Percentiles rank a stretch among this genome's conserved stretches.
phyloP scores from a whole-genome alignment of 2,888 invertebrate species.

The Ophion costatus region DNA sequence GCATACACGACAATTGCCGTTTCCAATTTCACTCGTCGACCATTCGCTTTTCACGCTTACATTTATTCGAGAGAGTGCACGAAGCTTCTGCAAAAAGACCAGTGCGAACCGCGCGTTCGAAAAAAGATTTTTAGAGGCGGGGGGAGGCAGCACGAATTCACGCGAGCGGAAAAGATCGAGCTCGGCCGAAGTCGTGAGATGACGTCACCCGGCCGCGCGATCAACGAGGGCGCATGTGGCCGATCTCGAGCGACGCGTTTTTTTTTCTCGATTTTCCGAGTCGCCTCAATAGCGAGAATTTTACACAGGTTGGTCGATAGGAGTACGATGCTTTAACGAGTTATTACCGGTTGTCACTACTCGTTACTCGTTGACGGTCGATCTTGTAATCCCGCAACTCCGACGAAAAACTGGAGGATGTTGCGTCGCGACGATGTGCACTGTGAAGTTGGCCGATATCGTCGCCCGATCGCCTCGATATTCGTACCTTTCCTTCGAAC shows the following conservation, averaged over 20 bases:
- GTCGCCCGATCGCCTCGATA: too few species aligned
- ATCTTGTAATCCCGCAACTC: not conserved
- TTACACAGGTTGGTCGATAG: not conserved
- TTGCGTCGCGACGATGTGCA: too few species aligned
- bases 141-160: too few species aligned
- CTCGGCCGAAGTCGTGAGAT: not conserved
- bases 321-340: not conserved
- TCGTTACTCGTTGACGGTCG: not conserved
- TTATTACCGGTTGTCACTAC: conserved; percentile 9
- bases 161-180: conserved; percentile 15
- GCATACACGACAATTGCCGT: not conserved
- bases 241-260: not conserved
- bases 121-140: not conserved
- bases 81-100: not conserved
- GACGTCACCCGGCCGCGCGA: conserved; percentile 8
- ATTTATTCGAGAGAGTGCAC: not conserved
- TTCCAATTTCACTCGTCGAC: too few species aligned
- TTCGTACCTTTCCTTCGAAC: too few species aligned
- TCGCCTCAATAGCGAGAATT: too few species aligned
- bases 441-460: too few species aligned
- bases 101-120: not conserved
- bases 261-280: not conserved
- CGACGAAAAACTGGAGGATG: too few species aligned
- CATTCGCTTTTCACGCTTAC: not conserved
- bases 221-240: too few species aligned